phyloP scores from a whole-genome alignment of 2,888 invertebrate genomes.

The Limnephilus lunatus region DNA sequence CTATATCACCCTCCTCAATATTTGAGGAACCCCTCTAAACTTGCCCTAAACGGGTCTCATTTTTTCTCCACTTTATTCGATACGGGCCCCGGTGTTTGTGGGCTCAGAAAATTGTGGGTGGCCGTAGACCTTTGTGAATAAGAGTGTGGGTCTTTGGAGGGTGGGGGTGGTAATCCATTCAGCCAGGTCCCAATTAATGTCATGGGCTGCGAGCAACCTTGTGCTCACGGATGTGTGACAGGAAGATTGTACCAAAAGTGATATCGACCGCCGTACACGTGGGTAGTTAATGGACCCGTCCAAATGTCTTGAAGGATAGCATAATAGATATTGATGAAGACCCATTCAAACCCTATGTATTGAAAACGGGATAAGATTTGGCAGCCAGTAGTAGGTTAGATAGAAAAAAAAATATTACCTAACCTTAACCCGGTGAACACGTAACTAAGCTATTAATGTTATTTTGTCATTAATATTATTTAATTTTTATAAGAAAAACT shows the following conservation, averaged over 20 bases:
- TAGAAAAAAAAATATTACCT: not conserved
- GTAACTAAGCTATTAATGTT: not conserved
- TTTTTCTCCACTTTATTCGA: not conserved
- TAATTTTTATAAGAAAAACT: too few relatives aligned
- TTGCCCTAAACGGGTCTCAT: not conserved
- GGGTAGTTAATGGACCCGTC: not conserved
- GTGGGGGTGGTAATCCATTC: not conserved
- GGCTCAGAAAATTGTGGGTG: not conserved
- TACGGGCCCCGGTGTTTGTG: not conserved
- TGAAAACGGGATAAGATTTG: not conserved
- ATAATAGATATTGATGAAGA: not conserved
- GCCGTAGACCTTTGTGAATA: not conserved
- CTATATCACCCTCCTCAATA: not conserved
- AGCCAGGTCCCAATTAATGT: not conserved
- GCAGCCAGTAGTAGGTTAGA: not conserved
- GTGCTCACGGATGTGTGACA: not conserved
- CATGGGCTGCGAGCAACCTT: not conserved
- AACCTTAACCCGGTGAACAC: not conserved
- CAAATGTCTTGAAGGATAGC: not conserved
- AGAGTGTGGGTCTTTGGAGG: not conserved
- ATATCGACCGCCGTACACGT: not conserved
- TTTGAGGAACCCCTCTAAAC: not conserved
- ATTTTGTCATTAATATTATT: too few relatives aligned
- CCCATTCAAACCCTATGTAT: not conserved
- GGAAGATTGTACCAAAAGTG: not conserved